Base-by-base conservation (phyloP, 2,888 invertebrate genomes). In the Abscondita cerata region DNA sequence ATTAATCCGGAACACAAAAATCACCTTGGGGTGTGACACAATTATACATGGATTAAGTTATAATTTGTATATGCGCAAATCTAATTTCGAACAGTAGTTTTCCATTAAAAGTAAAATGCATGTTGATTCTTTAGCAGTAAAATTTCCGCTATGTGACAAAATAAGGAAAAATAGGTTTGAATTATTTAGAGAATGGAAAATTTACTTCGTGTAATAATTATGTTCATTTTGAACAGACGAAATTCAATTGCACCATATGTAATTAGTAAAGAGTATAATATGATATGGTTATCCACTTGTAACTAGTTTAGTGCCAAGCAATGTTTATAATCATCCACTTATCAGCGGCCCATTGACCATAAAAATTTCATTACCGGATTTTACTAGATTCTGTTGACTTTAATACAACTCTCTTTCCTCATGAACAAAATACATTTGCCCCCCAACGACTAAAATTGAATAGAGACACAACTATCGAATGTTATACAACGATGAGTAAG, bases 311-410 rank as follows among this genome's bases (percentile, higher is more conserved):
- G 63, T 70, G 76, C 77, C 78, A 76, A 67, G 66, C 73, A 72
- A 70, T 68, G 71, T 72, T 72, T 72, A 70, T 69, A 63, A 60
- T 64, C 62, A 70, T 69, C 68, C 16, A 62, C 58, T 78, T 78
- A 77, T 77, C 77, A 71, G 52, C 81, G 83, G 85, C 86, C 85
- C 84, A 81, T 83, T 85, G 86, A 85, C 83, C 85, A 82, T 80
- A 81, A 82, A 83, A 82, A 83, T 67, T 81, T 80, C 78, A 77
- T 67, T 77, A 81, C 86, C 76, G 82, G 86, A 83, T 82, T 81
- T 82, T 83, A 83, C 86, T 80, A 81, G 86, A 81, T 81, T 47
- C 57, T 74, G 75, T 75, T 76, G 76, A 77, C 76, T 75, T 74
- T 72, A 73, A 72, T 73, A 72, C 71, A 72, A 76, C 71, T 72